Percentiles rank a stretch among this genome's conserved stretches.
These are phyloP conservation scores for Pagetopsis macropterus DNA, from an alignment of 2,797 vertebrate species.

Conservation along the genomic window DNA sequence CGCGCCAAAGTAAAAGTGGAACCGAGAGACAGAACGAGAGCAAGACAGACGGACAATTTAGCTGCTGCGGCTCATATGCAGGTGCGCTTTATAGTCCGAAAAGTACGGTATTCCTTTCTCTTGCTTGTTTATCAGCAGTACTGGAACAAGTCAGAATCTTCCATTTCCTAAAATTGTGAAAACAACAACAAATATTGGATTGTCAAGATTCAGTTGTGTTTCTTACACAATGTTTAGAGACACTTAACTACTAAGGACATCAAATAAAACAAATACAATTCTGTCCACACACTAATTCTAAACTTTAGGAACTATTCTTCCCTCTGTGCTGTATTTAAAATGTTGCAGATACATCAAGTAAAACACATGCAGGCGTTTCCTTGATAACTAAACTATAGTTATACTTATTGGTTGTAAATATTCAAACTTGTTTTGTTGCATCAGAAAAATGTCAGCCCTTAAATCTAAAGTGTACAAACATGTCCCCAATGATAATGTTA, in stretches of 20 bases:
- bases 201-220: not conserved
- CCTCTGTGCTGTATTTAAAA: not conserved
- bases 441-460: not conserved
- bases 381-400: not conserved
- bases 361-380: not conserved
- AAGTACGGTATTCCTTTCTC: conserved; percentile 1
- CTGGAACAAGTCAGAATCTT: not conserved
- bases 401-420: not conserved
- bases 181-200: conserved; percentile 1
- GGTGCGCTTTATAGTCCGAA: too few relatives aligned
- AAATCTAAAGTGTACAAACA: not conserved
- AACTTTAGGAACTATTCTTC: not conserved
- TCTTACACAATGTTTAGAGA: not conserved
- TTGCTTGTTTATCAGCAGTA: conserved; percentile 10
- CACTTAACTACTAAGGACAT: not conserved
- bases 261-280: not conserved
- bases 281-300: not conserved
- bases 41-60: too few relatives aligned
- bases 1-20: too few relatives aligned
- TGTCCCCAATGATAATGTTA: not conserved
- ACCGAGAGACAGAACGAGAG: too few relatives aligned
- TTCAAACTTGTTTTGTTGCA: not conserved
- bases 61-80: too few relatives aligned
- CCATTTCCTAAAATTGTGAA: conserved; percentile 19
- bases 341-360: not conserved